Evolutionary conservation across 2,797 vertebrate genomes (phyloP).

Genomic region (Cichlasoma orientale): DNA sequence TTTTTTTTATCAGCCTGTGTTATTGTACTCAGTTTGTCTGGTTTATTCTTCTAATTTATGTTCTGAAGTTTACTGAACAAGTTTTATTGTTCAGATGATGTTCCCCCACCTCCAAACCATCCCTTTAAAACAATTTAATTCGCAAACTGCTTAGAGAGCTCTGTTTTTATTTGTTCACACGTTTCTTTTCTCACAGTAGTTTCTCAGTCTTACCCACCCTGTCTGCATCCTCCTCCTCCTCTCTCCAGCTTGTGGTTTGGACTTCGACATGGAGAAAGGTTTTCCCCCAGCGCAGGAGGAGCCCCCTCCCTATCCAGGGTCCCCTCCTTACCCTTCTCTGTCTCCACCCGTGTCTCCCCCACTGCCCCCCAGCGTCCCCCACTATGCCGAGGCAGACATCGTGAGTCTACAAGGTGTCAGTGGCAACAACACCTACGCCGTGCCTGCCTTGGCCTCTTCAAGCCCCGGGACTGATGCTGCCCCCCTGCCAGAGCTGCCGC

Average conservation of each 20-base stretch:
- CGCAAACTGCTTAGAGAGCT: not conserved
- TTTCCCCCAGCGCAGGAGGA: slow-evolving; percentile 80
- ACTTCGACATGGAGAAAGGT: slow-evolving; percentile 83
- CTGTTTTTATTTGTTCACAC: not conserved
- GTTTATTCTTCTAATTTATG: not conserved
- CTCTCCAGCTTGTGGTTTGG: slow-evolving; percentile 81
- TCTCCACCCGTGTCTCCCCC: slow-evolving; percentile 77
- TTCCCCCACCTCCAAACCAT: slow-evolving; percentile 40
- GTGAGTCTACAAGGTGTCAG: slow-evolving; percentile 93
- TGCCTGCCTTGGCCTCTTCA: slow-evolving; percentile 85
- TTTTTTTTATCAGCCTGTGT: not conserved
- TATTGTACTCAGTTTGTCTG: not conserved
- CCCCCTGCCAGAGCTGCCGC: slow-evolving; percentile 85
- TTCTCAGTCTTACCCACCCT: slow-evolving; percentile 30
- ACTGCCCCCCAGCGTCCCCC: slow-evolving; percentile 86
- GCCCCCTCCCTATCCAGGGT: slow-evolving; percentile 83
- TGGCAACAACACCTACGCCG: slow-evolving; percentile 92
- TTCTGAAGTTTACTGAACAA: not conserved
- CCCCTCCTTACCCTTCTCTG: slow-evolving; percentile 80
- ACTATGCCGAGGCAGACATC: slow-evolving; percentile 95
- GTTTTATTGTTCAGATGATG: not conserved
- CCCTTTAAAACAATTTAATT: slow-evolving; percentile 21
- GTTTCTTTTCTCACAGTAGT: slow-evolving; percentile 2
- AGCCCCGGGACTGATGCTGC: slow-evolving; percentile 80
- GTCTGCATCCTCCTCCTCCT: slow-evolving; percentile 39